A percentile compares a stretch with the other conserved stretches of the same genome.
Conservation (phyloP, 64 coral and sea anemone species). For the Dendrophyllia cribrosa region DNA sequence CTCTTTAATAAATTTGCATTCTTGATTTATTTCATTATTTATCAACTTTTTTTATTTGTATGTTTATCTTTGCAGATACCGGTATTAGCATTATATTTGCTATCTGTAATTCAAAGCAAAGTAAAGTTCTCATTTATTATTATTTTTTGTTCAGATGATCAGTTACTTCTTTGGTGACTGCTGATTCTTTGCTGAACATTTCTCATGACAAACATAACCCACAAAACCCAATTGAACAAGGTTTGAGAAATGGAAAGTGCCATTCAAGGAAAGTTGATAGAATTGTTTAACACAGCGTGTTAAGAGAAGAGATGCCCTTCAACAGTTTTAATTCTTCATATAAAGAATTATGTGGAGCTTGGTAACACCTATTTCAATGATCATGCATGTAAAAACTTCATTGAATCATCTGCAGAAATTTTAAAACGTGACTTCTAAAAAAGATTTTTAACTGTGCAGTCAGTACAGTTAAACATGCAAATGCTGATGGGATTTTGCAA, state of each 20-base stretch:
- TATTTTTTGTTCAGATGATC: too few relatives aligned
- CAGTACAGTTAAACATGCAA: slow-evolving; percentile 29
- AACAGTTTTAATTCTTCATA: neutral
- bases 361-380: slow-evolving; percentile 17
- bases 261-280: neutral
- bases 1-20: too few relatives aligned
- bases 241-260: slow-evolving; percentile 5
- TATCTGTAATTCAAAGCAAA: too few relatives aligned
- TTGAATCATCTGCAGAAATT: slow-evolving; percentile 8
- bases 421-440: neutral
- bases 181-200: neutral
- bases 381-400: slow-evolving; percentile 23
- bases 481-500: slow-evolving; percentile 37
- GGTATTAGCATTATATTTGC: too few relatives aligned
- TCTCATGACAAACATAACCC: neutral
- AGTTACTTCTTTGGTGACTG: too few relatives aligned
- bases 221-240: slow-evolving; percentile 14
- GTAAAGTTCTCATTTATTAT: too few relatives aligned
- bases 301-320: slow-evolving; percentile 39
- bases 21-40: too few relatives aligned
- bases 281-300: slow-evolving; percentile 46
- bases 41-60: too few relatives aligned
- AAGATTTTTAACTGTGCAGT: slow-evolving; percentile 50
- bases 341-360: slow-evolving; percentile 7
- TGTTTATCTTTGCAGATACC: too few relatives aligned